A percentile compares a stretch with the other conserved stretches of the same genome.
These are phyloP conservation scores for Myrmecobius fasciatus DNA, from an alignment of 2,113 vertebrate species.

Conservation along the genomic window DNA sequence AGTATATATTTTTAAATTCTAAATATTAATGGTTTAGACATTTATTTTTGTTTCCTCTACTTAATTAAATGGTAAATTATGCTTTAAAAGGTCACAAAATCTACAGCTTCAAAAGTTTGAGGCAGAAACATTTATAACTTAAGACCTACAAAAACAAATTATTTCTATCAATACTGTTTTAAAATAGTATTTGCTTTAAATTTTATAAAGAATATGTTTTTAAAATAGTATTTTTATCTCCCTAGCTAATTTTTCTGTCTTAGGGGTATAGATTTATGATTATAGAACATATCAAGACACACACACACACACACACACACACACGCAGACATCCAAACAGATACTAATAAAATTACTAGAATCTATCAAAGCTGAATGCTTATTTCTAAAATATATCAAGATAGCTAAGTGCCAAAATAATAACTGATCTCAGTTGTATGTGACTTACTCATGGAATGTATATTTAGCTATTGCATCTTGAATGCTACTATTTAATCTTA, in stretches of 20 bases:
- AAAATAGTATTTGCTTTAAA: background rate
- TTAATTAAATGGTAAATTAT: too few species aligned
- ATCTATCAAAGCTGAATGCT: conserved; percentile 39
- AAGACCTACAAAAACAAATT: background rate
- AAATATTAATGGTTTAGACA: too few species aligned
- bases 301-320: background rate
- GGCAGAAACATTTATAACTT: background rate
- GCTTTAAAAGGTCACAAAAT: too few species aligned
- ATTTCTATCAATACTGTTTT: background rate
- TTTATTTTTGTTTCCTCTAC: too few species aligned
- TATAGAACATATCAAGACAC: background rate
- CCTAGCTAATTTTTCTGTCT: background rate
- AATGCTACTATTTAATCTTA: background rate
- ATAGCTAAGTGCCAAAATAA: conserved; percentile 39
- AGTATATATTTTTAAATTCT: too few species aligned
- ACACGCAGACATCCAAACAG: background rate
- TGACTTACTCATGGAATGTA: conserved; percentile 10
- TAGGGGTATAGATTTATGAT: background rate
- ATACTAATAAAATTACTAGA: background rate
- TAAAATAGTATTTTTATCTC: background rate
- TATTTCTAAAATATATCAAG: conserved; percentile 52
- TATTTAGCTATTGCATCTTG: conserved; percentile 12
- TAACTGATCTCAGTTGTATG: conserved; percentile 31
- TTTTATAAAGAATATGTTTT: too few species aligned
- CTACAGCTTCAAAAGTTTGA: background rate